Evolutionary conservation across 2,888 invertebrate species (phyloP), one percentile per base, ranked within the genome.

Genomic region (Crossocerus cetratus): DNA sequence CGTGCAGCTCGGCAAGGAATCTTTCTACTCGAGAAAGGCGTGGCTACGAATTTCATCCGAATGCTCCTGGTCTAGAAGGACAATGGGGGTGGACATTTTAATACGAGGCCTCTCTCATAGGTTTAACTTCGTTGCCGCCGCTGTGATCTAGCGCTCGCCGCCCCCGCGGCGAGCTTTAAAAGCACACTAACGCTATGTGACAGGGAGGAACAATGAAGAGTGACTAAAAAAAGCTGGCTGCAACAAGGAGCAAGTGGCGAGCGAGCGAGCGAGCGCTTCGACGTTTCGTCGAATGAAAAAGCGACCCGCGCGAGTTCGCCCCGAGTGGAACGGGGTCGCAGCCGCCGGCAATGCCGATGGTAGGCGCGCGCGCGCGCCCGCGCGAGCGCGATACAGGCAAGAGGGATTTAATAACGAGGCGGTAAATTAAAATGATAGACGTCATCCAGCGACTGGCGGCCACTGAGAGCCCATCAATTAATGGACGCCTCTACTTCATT

Each of bases 381-480:
- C 77, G 43, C 78, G 72, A 72, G 69, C 63, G 55, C 67, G 16
- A 16, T 49, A 49, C 16, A 49, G 66, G 71, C 62, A 74, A 68
- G 80, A 71, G 76, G 80, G 80, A 83, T 86, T 86, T 84, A 87
- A 87, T 87, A 87, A 87, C 82, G 83, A 80, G 82, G 82, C 82
- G 80, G 83, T 80, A 86, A 88, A 88, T 88, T 87, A 88, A 89
- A 89, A 88, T 86, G 88, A 88, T 86, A 86, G 87, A 87, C 87
- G 85, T 86, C 84, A 86, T 83, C 82, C 80, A 80, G 70, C 80
- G 84, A 77, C 83, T 82, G 84, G 86, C 86, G 86, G 85, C 84
- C 80, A 89, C 86, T 84, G 89, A 88, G 87, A 87, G 86, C 86
- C 85, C 86, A 88, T 89, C 88, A 88, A 89, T 89, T 88, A 89